Evolutionary conservation across 2,888 invertebrate species (phyloP).

Genomic region (Perdita meconis): DNA sequence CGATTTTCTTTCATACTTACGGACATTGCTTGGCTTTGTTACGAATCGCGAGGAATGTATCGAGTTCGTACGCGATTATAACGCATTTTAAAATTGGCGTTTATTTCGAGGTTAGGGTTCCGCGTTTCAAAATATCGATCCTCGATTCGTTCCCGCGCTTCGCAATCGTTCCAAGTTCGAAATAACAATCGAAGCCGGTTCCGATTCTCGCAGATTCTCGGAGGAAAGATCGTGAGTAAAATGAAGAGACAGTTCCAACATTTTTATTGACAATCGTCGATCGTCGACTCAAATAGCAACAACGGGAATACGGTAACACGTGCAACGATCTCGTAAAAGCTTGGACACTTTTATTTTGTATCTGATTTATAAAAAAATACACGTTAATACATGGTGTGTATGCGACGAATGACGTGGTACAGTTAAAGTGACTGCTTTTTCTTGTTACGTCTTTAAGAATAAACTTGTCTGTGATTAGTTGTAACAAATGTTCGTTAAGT

Average conservation of each 20-base stretch:
- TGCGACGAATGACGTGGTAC: constrained; percentile 69
- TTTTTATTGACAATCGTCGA: constrained; percentile 44
- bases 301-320: constrained; percentile 34
- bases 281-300: constrained; percentile 22
- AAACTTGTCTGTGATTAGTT: constrained; percentile 55
- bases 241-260: constrained; percentile 38
- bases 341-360: constrained; percentile 77
- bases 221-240: constrained; percentile 5
- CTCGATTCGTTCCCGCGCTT: constrained; percentile 43
- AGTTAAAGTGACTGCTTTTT: constrained; percentile 62
- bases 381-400: constrained; percentile 79
- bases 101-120: constrained; percentile 31
- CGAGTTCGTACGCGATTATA: not conserved
- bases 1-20: constrained; percentile 66
- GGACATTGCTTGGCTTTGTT: constrained; percentile 63
- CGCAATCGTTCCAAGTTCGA: constrained; percentile 1
- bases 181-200: not conserved
- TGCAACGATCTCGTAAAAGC: constrained; percentile 72
- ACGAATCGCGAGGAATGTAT: constrained; percentile 9
- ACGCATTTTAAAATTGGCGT: constrained; percentile 32
- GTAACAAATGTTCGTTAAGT: constrained; percentile 55
- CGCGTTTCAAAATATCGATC: constrained; percentile 46
- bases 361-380: constrained; percentile 83
- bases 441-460: constrained; percentile 50
- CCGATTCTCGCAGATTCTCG: not conserved